Percentiles rank a stretch among this genome's conserved stretches.
Conservation (phyloP, 2,888 invertebrate genomes). For the Macaria liturata region DNA sequence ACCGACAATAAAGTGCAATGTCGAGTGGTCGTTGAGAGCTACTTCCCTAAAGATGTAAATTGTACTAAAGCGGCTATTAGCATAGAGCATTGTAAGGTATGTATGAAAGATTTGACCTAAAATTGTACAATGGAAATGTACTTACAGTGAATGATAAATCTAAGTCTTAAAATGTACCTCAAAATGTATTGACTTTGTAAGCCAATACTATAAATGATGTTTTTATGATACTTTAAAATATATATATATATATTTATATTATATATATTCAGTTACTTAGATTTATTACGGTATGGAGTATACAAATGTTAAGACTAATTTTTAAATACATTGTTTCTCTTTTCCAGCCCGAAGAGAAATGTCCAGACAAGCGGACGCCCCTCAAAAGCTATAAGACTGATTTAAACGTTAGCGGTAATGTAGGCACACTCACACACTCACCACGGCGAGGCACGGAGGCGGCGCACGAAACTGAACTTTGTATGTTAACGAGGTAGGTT, state of each 20-base stretch:
- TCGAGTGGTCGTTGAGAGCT: constrained; percentile 64
- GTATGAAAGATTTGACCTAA: constrained; percentile 1
- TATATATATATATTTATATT: too few relatives aligned
- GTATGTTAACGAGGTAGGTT: constrained; percentile 67
- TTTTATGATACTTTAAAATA: too few relatives aligned
- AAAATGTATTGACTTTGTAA: too few relatives aligned
- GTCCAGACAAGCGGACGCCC: constrained; percentile 56
- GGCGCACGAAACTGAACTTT: constrained; percentile 46
- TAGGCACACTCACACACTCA: constrained; percentile 58
- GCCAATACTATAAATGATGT: too few relatives aligned
- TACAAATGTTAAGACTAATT: too few relatives aligned
- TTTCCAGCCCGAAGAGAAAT: constrained; percentile 57
- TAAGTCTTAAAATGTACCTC: too few relatives aligned
- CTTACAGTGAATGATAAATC: too few relatives aligned
- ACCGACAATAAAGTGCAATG: constrained; percentile 73
- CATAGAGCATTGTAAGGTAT: constrained; percentile 68
- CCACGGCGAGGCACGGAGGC: constrained; percentile 58
- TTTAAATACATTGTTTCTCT: too few relatives aligned
- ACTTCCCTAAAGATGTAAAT: constrained; percentile 85
- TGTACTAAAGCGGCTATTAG: constrained; percentile 86
- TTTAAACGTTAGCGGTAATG: constrained; percentile 67
- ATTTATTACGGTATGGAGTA: too few relatives aligned
- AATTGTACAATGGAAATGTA: constrained; percentile 35
- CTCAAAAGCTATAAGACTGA: constrained; percentile 78
- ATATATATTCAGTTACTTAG: too few relatives aligned